These are phyloP conservation scores for Ciconia stormi DNA, from an alignment of 2,113 vertebrate species.

Conservation along the genomic window DNA sequence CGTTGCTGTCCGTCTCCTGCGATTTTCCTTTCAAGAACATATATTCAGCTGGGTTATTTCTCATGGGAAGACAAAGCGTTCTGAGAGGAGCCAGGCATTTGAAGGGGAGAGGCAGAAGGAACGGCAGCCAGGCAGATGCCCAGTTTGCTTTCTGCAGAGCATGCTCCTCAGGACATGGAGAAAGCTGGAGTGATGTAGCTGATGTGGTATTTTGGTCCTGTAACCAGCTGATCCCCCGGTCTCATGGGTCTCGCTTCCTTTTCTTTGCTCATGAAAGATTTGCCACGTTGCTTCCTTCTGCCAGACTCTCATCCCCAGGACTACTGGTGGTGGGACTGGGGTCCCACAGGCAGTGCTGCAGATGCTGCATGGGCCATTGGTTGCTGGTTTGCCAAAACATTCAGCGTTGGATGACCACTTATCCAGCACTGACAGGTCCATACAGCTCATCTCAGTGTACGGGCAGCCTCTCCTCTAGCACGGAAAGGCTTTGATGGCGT, in stretches of 20 bases:
- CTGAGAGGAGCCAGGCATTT: neutral
- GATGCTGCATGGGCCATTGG: neutral
- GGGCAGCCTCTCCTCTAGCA: neutral
- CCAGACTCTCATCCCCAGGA: neutral
- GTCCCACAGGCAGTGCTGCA: neutral
- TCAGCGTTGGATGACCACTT: neutral
- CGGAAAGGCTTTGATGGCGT: fast-evolving
- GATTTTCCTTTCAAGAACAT: constrained; percentile 53
- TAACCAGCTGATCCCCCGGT: neutral
- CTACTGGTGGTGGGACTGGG: neutral
- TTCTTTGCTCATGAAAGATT: neutral
- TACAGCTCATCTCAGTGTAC: fast-evolving
- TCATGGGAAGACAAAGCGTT: constrained; percentile 34
- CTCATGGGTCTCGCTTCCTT: neutral
- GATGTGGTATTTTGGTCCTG: neutral
- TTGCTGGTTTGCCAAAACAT: neutral
- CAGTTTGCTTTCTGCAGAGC: neutral
- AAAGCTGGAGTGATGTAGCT: neutral
- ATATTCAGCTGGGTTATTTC: constrained; percentile 54
- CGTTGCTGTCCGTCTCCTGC: constrained; percentile 48
- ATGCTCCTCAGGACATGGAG: neutral
- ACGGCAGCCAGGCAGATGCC: neutral
- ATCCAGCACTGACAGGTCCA: neutral
- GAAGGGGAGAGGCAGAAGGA: neutral
- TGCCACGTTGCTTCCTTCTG: neutral